Evolutionary conservation across 2,888 invertebrate genomes (phyloP).

Genomic region (Ochlodes sylvanus): DNA sequence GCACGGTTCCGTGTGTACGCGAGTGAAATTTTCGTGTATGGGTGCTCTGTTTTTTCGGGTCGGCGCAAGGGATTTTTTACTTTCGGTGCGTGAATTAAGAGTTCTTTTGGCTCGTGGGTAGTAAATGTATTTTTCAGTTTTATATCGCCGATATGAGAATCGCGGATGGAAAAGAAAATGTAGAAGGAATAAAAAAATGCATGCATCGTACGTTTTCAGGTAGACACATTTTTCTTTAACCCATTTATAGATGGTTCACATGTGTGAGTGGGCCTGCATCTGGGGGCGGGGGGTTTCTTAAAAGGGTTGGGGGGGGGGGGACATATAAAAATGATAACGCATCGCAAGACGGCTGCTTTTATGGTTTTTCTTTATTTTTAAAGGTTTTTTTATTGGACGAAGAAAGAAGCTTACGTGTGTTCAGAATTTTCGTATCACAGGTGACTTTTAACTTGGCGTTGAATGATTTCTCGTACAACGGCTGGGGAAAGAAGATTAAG

Average conservation of each 20-base stretch:
- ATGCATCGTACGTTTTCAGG: constrained; percentile 84
- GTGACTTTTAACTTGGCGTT: constrained; percentile 20
- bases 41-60: constrained; percentile 72
- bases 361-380: constrained; percentile 84
- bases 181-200: constrained; percentile 80
- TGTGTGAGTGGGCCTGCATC: constrained; percentile 71
- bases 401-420: constrained; percentile 53
- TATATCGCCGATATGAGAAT: constrained; percentile 85
- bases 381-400: constrained; percentile 74
- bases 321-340: constrained; percentile 86
- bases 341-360: constrained; percentile 85
- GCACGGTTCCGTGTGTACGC: constrained; percentile 66
- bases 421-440: constrained; percentile 42
- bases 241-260: constrained; percentile 75
- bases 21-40: constrained; percentile 65
- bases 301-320: constrained; percentile 65
- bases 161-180: constrained; percentile 84
- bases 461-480: constrained; percentile 10
- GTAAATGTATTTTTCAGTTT: constrained; percentile 84
- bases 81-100: constrained; percentile 46
- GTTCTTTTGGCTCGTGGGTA: constrained; percentile 53
- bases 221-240: constrained; percentile 86
- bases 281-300: constrained; percentile 55
- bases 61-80: constrained; percentile 49
- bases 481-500: neutral